A percentile compares a stretch with the other conserved stretches of the same genome.
These are phyloP conservation scores for Arrhopalites spinosus DNA, from an alignment of 2,888 invertebrate species.

Conservation along the genomic window DNA sequence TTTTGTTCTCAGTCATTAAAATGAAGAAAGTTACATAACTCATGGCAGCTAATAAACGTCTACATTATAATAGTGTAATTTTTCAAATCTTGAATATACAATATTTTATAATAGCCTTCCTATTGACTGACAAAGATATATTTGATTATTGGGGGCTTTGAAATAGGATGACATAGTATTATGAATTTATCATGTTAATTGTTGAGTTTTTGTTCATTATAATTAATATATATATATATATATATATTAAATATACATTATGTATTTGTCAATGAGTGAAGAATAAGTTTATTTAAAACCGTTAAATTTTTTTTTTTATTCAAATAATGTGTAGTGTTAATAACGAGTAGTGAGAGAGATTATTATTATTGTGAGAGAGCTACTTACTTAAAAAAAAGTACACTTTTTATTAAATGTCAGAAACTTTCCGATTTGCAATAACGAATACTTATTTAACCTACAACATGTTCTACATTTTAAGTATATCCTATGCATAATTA, in stretches of 20 bases:
- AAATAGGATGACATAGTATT: neutral
- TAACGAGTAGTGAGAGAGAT: neutral
- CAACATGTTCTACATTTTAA: neutral
- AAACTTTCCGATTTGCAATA: neutral
- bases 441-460: neutral
- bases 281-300: neutral
- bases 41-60: neutral
- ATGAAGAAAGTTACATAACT: no score
- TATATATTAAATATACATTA: no score
- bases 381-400: neutral
- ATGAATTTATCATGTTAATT: neutral
- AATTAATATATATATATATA: no score
- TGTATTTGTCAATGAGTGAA: no score
- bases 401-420: neutral
- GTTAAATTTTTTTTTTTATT: no score
- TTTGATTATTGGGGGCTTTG: neutral
- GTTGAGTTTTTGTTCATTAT: neutral
- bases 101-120: neutral
- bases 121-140: neutral
- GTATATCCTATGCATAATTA: no score
- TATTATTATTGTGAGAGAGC: neutral
- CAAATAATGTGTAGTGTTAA: neutral
- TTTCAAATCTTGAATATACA: neutral
- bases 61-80: neutral
- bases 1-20: slow-evolving; percentile 3